Evolutionary conservation across 2,888 invertebrate species (phyloP), one percentile per base, ranked within the genome.

Genomic region (Tetragonula carbonaria): DNA sequence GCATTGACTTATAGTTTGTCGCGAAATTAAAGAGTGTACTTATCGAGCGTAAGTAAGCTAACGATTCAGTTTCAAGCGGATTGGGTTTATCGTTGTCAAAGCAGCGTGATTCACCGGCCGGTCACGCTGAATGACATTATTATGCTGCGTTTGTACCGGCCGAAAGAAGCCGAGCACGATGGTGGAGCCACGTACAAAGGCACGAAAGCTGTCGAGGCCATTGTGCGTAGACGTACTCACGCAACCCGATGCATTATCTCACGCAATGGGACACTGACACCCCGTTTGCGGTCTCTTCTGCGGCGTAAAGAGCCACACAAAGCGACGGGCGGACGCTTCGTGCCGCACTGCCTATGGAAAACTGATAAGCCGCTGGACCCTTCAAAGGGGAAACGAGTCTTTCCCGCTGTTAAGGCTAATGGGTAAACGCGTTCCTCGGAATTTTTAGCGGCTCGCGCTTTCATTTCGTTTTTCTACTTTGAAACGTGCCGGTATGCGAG

Each of bases 191-290:
- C 68, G 73, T 80, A 91, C 86, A 90, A 89, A 90, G 86, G 87
- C 82, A 87, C 85, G 84, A 89, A 90, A 87, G 85, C 86, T 80
- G 86, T 86, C 88, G 89, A 88, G 88, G 82, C 88, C 84, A 87
- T 89, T 90, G 90, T 88, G 90, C 88, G 90, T 90, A 81, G 83
- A 85, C 88, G 78, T 85, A 87, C 62, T 62, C 87, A 84, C 84
- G 87, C 88, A 87, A 87, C 86, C 84, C 88, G 85, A 87, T 82
- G 91, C 86, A 91, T 91, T 91, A 90, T 91, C 91, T 91, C 91
- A 89, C 88, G 91, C 91, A 90, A 91, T 90, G 91, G 90, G 86
- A 89, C 89, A 91, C 86, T 87, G 91, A 91, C 91, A 91, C 91
- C 91, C 88, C 85, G 87, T 91, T 91, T 91, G 91, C 84, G 91